Evolutionary conservation across 2,797 vertebrate genomes (phyloP).

Genomic region (Molothrus aeneus): DNA sequence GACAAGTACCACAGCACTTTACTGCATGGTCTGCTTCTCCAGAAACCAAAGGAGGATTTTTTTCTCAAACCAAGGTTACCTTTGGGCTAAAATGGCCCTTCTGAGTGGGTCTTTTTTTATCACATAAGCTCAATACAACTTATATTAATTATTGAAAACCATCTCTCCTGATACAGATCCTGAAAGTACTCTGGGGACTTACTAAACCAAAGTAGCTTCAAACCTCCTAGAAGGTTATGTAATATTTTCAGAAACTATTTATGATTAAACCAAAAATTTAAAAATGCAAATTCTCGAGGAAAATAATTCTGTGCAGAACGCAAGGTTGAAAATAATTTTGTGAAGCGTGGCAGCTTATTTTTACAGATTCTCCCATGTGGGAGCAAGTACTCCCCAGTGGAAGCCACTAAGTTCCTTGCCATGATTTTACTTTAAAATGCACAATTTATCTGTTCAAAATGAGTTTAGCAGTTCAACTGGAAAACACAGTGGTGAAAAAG

Average conservation of each 20-base stretch:
- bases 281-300: not conserved
- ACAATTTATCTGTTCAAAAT: not conserved
- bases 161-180: not conserved
- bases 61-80: not conserved
- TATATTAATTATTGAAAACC: not conserved
- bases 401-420: not conserved
- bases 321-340: not conserved
- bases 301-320: not conserved
- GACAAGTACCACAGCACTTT: not conserved
- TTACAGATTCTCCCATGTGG: not conserved
- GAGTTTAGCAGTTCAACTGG: not conserved
- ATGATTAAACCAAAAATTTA: not conserved
- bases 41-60: not conserved
- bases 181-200: not conserved
- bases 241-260: not conserved
- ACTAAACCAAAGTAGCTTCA: not conserved
- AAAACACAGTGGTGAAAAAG: not conserved
- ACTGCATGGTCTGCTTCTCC: not conserved
- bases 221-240: not conserved
- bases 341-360: not conserved
- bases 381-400: not conserved
- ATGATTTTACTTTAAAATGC: not conserved
- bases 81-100: not conserved
- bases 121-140: not conserved
- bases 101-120: not conserved